Evolutionary conservation across 1,140 invertebrate species (phyloP).

Genomic region (Chironomus tepperi): DNA sequence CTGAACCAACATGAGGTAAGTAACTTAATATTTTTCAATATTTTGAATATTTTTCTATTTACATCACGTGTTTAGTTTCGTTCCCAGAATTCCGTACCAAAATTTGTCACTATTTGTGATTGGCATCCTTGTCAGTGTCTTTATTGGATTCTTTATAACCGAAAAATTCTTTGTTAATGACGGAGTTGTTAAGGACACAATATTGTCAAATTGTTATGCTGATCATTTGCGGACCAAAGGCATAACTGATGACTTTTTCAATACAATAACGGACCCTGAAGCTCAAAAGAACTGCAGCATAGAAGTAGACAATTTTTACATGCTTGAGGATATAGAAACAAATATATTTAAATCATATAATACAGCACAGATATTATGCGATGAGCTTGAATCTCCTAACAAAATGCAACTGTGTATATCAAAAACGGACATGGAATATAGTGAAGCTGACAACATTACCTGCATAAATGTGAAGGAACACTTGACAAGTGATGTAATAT

Average conservation of each 20-base stretch:
- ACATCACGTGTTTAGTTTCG: no score
- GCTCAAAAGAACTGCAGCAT: background rate
- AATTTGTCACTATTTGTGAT: no score
- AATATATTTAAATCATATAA: background rate
- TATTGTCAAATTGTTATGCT: background rate
- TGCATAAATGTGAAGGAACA: background rate
- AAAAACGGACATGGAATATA: background rate
- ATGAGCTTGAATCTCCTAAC: background rate
- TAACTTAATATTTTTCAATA: no score
- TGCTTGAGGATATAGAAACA: background rate
- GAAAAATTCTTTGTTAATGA: background rate
- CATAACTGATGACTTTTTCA: background rate
- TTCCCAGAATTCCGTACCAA: no score
- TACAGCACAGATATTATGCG: background rate
- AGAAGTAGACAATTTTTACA: background rate
- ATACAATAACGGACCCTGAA: background rate
- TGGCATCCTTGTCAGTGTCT: no score
- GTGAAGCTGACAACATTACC: background rate
- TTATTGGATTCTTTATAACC: background rate
- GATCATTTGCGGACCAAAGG: background rate
- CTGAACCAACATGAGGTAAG: no score
- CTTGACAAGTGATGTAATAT: background rate
- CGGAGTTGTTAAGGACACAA: background rate
- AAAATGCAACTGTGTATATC: background rate
- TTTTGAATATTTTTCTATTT: no score